Evolutionary conservation across 37 sponge, comb jelly and placozoan species (phyloP), one percentile per base, ranked within the genome.

Genomic region (Aphrocallistes beatrix): DNA sequence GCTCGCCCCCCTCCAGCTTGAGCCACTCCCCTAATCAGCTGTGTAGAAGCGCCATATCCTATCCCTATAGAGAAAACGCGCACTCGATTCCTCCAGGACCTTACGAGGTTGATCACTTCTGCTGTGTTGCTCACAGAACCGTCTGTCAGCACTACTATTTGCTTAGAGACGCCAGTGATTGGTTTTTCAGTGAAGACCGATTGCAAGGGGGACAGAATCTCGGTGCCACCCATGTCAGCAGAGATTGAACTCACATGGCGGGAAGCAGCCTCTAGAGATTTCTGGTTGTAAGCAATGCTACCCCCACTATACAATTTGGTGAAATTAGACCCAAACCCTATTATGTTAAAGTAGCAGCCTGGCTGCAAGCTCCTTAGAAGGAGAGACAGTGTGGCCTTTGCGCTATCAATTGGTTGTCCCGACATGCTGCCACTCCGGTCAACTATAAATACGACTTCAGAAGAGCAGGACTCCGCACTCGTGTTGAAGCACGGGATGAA

Each of bases 1-100:
- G 90, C 87, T n/a, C 87, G 87, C 23, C 94, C 94, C 82, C 81
- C 81, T 0, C 94, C 94, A 85, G 92, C 94, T 42, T 45, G 50
- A 8, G 95, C 95, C 47, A 94, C 25, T 0, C 95, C 95, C 36
- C 88, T 91, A 36, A 94, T 93, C 83, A 94, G 86, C 10, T 42
- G 87, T 69, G 90, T 89, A 39, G 95, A 94, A 10, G 91, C 95
- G 37, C 93, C 95, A 84, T 88, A 89, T 36, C 95, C 95, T 49
- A 94, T 92, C 1, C 93, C 95, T 82, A 94, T 88, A 9, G 92
- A 84, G 86, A 94, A 94, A 0, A 85, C 81, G 1, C 86, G 3
- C 37, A 37, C 51, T 51, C n/a, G 23, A n/a, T 34, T 37, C 16
- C 38, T 3, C 28, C 51, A 9, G 3, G 42, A 36, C 25, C 86